Conservation (phyloP, 2,888 invertebrate genomes). For the Drosophila quinaria region DNA sequence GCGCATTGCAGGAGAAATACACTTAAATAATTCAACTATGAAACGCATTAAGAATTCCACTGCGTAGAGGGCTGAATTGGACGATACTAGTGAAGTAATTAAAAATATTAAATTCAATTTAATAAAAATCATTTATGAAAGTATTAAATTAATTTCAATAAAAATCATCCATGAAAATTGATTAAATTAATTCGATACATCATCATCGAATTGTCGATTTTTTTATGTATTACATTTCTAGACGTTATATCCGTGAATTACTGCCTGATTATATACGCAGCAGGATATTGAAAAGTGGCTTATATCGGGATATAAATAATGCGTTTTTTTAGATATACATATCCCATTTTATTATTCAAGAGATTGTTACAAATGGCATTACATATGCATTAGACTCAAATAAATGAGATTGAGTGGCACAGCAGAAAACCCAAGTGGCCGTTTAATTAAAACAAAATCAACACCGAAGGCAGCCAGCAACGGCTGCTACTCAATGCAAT, state of each 20-base stretch:
- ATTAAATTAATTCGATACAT: too few species aligned
- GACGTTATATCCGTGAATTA: too few species aligned
- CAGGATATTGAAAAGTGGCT: too few species aligned
- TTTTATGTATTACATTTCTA: too few species aligned
- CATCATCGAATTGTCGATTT: too few species aligned
- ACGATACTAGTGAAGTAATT: background rate
- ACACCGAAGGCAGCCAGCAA: conserved; percentile 46
- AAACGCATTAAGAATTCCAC: background rate
- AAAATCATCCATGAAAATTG: too few species aligned
- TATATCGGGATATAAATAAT: too few species aligned
- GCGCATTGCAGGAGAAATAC: conserved; percentile 29
- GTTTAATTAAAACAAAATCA: conserved; percentile 75
- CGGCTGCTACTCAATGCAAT: conserved; percentile 21
- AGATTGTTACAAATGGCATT: conserved; percentile 24
- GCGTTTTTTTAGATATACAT: background rate
- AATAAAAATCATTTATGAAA: too few species aligned
- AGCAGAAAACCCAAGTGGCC: conserved; percentile 44
- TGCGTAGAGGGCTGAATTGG: background rate
- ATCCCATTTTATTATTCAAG: background rate
- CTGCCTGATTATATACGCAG: too few species aligned
- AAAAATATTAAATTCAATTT: too few species aligned
- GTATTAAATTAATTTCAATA: too few species aligned
- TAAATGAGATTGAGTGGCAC: conserved; percentile 25
- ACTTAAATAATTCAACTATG: conserved; percentile 16
- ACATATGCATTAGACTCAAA: conserved; percentile 13